A percentile compares a stretch with the other conserved stretches of the same genome.
phyloP scores from a whole-genome alignment of 2,888 invertebrate species.

The Archips xylosteana region DNA sequence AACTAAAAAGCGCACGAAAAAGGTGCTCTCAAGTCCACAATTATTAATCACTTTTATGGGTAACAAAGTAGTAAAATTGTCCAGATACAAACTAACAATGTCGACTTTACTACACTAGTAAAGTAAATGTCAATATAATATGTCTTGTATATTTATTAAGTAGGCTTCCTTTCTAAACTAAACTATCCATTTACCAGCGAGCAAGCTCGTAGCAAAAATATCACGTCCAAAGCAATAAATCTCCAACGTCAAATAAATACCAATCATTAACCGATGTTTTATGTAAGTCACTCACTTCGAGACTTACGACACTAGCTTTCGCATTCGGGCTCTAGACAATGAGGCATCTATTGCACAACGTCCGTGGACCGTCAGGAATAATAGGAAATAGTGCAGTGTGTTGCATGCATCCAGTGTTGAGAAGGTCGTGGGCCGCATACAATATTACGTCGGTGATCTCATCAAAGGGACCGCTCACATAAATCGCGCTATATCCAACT shows the following conservation, averaged over 20 bases:
- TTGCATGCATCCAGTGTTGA: slow-evolving; percentile 77
- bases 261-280: slow-evolving; percentile 31
- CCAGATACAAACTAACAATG: slow-evolving; percentile 7
- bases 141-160: background rate
- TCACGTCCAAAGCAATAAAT: slow-evolving; percentile 29
- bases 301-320: slow-evolving; percentile 60
- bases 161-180: slow-evolving; percentile 30
- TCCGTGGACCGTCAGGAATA: slow-evolving; percentile 69
- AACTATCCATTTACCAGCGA: slow-evolving; percentile 12
- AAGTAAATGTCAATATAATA: background rate
- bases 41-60: background rate
- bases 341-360: slow-evolving; percentile 78
- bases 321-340: slow-evolving; percentile 71
- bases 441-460: slow-evolving; percentile 80
- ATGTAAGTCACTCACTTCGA: slow-evolving; percentile 35
- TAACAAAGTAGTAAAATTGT: background rate
- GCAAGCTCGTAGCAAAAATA: slow-evolving; percentile 20
- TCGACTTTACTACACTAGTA: background rate
- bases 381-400: slow-evolving; percentile 82
- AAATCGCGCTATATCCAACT: slow-evolving; percentile 83
- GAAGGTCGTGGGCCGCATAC: slow-evolving; percentile 80
- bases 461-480: slow-evolving; percentile 84
- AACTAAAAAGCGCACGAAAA: background rate
- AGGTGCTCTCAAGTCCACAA: background rate
- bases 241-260: slow-evolving; percentile 26